Percentiles rank a stretch among this genome's conserved stretches.
Evolutionary conservation across 2,797 vertebrate genomes (phyloP).

Genomic region (Crocodylus rhombifer): DNA sequence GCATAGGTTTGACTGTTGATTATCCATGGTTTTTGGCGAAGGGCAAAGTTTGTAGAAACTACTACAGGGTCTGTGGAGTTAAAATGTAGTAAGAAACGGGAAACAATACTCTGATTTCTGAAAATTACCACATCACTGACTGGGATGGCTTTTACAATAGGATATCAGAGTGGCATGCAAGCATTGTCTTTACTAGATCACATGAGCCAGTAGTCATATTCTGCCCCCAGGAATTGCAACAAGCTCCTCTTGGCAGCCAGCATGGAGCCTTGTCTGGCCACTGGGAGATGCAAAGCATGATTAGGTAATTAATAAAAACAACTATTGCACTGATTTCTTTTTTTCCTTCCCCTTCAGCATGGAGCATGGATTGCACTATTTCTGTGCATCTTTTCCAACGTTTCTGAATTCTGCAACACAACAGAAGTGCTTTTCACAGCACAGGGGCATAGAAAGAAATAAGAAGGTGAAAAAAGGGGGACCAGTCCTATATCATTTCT

Average conservation of each 20-base stretch:
- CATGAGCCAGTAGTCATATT: neutral
- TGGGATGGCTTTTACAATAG: too few species aligned
- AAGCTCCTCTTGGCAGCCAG: neutral
- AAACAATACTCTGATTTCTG: neutral
- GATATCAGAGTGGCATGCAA: neutral
- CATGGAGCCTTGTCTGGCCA: neutral
- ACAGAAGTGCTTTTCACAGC: neutral
- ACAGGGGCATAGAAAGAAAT: neutral
- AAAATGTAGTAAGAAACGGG: neutral
- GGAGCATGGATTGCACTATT: neutral
- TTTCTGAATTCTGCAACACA: neutral
- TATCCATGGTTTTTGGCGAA: neutral
- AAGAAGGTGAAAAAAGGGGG: neutral
- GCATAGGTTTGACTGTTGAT: neutral
- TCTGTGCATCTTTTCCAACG: neutral
- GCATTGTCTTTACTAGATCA: neutral
- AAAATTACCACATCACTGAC: neutral
- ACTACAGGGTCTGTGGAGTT: neutral
- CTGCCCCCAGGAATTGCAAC: neutral
- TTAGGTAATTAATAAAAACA: neutral
- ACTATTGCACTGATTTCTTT: neutral
- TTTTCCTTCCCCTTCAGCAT: neutral
- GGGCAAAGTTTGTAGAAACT: neutral
- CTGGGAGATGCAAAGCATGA: neutral
- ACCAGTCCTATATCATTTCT: neutral